A percentile compares a stretch with the other conserved stretches of the same genome.
These are phyloP conservation scores for Toxotes jaculatrix DNA, from an alignment of 2,113 vertebrate species.

Conservation along the genomic window DNA sequence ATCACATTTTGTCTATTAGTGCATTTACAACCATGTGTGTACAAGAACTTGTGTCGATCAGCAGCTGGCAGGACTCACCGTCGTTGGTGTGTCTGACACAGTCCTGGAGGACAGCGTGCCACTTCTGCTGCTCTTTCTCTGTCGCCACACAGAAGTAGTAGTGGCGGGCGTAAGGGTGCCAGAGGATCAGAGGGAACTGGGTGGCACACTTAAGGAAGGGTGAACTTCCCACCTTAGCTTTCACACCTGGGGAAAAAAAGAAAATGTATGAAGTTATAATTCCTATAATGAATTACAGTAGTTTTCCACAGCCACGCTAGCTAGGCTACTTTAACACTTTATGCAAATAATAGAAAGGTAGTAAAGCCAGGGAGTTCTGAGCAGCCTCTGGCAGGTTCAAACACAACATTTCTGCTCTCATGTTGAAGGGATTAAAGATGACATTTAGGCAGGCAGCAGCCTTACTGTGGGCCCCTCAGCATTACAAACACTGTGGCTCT, in stretches of 20 bases:
- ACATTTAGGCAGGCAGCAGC: background rate
- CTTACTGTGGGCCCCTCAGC: background rate
- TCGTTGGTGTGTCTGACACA: conserved; percentile 93
- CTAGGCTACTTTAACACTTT: no score
- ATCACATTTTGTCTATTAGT: background rate
- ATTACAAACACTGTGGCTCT: background rate
- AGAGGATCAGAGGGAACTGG: conserved; percentile 91
- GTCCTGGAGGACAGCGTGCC: conserved; percentile 93
- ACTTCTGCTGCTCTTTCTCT: conserved; percentile 92
- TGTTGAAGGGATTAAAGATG: conserved; percentile 16
- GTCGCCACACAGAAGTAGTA: conserved; percentile 91
- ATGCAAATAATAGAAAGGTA: no score
- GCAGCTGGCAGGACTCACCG: conserved; percentile 81
- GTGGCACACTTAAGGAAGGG: conserved; percentile 91
- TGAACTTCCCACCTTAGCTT: conserved; percentile 86
- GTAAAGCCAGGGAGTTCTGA: no score
- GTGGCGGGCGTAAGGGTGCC: conserved; percentile 91
- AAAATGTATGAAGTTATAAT: background rate
- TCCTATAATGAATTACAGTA: background rate
- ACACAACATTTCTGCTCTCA: background rate
- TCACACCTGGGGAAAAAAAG: conserved; percentile 80
- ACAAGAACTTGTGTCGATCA: background rate
- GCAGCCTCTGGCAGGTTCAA: background rate
- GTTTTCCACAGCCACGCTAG: no score
- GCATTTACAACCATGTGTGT: background rate